A percentile compares a stretch with the other conserved stretches of the same genome.
phyloP scores from a whole-genome alignment of 2,797 vertebrate genomes.

The Tiaroga cobitis region DNA sequence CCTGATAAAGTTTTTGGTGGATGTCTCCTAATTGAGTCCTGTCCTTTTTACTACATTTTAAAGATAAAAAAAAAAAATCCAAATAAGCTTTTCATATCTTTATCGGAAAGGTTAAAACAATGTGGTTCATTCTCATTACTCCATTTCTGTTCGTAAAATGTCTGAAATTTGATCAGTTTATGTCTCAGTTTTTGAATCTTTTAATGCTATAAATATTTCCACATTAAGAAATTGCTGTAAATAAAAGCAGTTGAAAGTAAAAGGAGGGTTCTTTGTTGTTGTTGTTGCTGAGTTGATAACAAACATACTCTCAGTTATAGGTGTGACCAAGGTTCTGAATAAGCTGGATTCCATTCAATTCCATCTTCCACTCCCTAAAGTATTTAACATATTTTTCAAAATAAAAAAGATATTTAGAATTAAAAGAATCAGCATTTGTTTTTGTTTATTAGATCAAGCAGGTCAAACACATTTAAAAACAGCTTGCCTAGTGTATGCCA shows the following conservation, averaged over 20 bases:
- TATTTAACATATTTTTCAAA: not conserved
- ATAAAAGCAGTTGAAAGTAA: not conserved
- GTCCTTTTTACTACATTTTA: not conserved
- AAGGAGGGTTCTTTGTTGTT: not conserved
- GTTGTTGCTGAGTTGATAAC: not conserved
- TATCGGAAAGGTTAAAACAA: not conserved
- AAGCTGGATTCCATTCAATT: not conserved
- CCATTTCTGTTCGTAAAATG: not conserved
- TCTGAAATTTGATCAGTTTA: not conserved
- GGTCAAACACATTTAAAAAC: too few relatives aligned
- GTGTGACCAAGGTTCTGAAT: not conserved
- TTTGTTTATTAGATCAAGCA: not conserved
- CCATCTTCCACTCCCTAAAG: not conserved
- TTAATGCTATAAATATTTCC: not conserved
- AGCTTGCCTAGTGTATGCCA: too few relatives aligned
- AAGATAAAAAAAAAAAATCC: not conserved
- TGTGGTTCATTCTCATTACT: not conserved
- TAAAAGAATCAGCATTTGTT: not conserved
- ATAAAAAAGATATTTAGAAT: not conserved
- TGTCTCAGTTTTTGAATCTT: not conserved
- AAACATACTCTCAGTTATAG: not conserved
- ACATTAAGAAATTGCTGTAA: not conserved
- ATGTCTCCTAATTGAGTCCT: not conserved
- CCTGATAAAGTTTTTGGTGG: not conserved
- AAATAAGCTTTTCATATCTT: not conserved